Base-by-base conservation (phyloP, 2,797 vertebrate species). In the Mustela erminea region DNA sequence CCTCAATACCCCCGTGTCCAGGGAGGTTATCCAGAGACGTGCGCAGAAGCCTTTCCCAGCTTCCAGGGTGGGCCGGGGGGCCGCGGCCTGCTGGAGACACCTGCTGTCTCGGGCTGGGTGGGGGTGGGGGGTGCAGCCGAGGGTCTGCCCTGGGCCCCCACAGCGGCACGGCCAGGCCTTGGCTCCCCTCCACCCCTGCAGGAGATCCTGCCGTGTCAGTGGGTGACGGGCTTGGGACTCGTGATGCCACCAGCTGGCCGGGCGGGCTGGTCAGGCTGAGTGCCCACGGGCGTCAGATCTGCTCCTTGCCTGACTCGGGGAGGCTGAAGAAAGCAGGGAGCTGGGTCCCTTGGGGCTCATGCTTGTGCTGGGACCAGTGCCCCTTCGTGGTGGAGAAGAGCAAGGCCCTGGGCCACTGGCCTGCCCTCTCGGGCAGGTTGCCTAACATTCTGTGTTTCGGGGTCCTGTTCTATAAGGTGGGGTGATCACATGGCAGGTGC, bases 51-150 rank as follows among this genome's bases (percentile, higher is more conserved):
- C 13, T 20, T 85, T 7, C 23, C 80, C 5, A 7, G 74, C 35
- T 1, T 56, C 58, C 58, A 32, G 18, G 4, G 68, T 8, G 70
- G 82, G 15, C 11, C 0, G 18, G 2, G 3, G 15, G 72, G 72
- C 58, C 6, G 18, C 1, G 23, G 7, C 49, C 1, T 2, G 29
- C n/a, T 5, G n/a, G 15, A 11, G 49, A 15, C 3, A 0, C 12
- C 32, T n/a, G 25, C 86, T 0, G 0, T 21, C 87, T 49, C 6
- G 0, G 9, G 75, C 91, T 52, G 27, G 12, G 0, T 12, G 0
- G 1, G 35, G 21, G 21, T 29, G 21, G 27, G n/a, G 10, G 6
- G 49, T 52, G 49, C 49, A 52, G 49, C 14, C 2, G 27, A 64
- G 29, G 62, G 46, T 84, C 58, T 56, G 2, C 80, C 64, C 64